phyloP scores from a whole-genome alignment of 2,797 vertebrate species.

The Avahi laniger region DNA sequence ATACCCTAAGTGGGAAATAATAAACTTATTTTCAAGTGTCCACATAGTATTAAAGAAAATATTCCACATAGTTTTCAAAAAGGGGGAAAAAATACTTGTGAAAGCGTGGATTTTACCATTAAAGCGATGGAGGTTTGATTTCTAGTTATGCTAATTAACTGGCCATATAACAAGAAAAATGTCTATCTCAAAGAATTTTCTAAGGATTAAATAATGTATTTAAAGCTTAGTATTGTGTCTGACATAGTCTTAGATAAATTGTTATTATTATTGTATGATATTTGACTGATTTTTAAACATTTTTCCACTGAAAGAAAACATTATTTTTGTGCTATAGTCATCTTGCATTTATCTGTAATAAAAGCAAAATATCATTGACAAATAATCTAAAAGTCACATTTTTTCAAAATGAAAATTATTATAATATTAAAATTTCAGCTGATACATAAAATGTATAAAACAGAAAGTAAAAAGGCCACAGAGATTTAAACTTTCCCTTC shows the following conservation, averaged over 20 bases:
- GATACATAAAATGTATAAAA: not conserved
- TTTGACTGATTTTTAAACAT: conserved; percentile 24
- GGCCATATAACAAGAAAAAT: not conserved
- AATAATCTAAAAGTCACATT: conserved; percentile 29
- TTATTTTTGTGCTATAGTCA: not conserved
- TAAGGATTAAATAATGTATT: conserved; percentile 17
- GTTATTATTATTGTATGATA: not conserved
- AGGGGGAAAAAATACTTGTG: not conserved
- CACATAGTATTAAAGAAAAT: not conserved
- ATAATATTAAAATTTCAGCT: not conserved
- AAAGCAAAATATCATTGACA: conserved; percentile 1
- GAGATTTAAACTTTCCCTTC: not conserved
- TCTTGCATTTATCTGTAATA: not conserved
- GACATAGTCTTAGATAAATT: not conserved
- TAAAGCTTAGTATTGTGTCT: not conserved
- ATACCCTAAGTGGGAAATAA: not conserved
- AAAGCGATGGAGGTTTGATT: not conserved
- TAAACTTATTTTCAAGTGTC: not conserved
- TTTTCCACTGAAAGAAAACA: conserved; percentile 25
- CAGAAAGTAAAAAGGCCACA: not conserved
- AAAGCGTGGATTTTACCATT: not conserved
- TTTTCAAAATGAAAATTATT: not conserved
- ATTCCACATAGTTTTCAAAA: not conserved
- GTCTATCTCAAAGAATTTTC: not conserved
- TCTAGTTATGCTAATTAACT: not conserved